These are phyloP conservation scores for Stenolophus ochropezus DNA, from an alignment of 2,888 invertebrate species.

Conservation along the genomic window DNA sequence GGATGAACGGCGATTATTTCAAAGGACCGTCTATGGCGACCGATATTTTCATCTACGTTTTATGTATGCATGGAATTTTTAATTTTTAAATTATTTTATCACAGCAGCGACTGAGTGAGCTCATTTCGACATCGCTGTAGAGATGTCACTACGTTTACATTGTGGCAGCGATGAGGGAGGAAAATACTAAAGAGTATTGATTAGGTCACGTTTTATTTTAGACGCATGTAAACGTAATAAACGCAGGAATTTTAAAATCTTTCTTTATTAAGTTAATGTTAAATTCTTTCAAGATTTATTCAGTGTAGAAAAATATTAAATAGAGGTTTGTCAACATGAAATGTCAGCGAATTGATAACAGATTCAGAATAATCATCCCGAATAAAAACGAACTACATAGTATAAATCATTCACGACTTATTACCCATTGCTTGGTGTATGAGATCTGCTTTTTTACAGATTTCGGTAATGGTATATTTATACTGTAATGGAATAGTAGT, in stretches of 20 bases:
- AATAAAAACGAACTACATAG: too few relatives aligned
- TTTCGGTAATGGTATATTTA: too few relatives aligned
- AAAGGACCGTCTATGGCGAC: conserved; percentile 24
- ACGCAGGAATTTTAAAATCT: not conserved
- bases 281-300: too few relatives aligned
- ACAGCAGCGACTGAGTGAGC: not conserved
- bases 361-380: too few relatives aligned
- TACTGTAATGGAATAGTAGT: too few relatives aligned
- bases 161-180: not conserved
- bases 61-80: conserved; percentile 56
- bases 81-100: conserved; percentile 56
- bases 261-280: too few relatives aligned
- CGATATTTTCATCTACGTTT: conserved; percentile 51
- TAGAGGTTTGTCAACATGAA: too few relatives aligned
- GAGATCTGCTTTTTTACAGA: too few relatives aligned
- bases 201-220: not conserved
- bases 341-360: too few relatives aligned
- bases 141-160: not conserved
- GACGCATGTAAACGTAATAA: not conserved
- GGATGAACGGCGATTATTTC: conserved; percentile 16
- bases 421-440: too few relatives aligned
- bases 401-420: too few relatives aligned
- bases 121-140: not conserved
- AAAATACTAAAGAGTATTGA: not conserved
- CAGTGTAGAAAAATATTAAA: too few relatives aligned